Evolutionary conservation across 2,888 invertebrate genomes (phyloP).

Genomic region (Drosophila formosana): DNA sequence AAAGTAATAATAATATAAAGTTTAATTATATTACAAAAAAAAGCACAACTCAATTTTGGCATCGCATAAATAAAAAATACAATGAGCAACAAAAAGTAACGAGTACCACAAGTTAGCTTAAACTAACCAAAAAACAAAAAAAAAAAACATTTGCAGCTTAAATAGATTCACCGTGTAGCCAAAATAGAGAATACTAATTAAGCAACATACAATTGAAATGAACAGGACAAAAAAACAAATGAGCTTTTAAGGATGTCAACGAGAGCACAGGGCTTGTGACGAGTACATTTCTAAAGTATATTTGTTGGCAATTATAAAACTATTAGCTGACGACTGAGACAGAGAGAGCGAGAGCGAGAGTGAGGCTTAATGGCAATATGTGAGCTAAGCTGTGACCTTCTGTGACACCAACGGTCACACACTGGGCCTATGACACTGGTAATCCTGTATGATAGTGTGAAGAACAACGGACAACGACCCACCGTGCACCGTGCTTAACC

Average conservation of each 20-base stretch:
- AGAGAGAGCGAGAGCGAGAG: slow-evolving; percentile 15
- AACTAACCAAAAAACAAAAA: not conserved
- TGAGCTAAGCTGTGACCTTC: slow-evolving; percentile 45
- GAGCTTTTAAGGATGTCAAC: not conserved
- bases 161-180: too few relatives aligned
- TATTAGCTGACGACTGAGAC: slow-evolving; percentile 38
- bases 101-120: not conserved
- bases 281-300: slow-evolving; percentile 11
- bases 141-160: not conserved
- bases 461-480: slow-evolving; percentile 41
- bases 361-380: slow-evolving; percentile 33
- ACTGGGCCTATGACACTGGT: slow-evolving; percentile 48
- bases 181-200: too few relatives aligned
- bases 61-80: not conserved
- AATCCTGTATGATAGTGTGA: slow-evolving; percentile 55
- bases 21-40: too few relatives aligned
- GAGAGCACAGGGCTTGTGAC: not conserved
- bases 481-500: slow-evolving; percentile 44
- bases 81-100: not conserved
- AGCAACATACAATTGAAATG: not conserved
- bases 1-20: too few relatives aligned
- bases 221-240: not conserved
- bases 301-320: slow-evolving; percentile 30
- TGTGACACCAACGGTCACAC: slow-evolving; percentile 34
- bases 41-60: not conserved